Percentiles rank a stretch among this genome's conserved stretches.
These are phyloP conservation scores for Apostichopus leukothele DNA, from an alignment of 53 echinoderm and acorn worm species.

Conservation along the genomic window DNA sequence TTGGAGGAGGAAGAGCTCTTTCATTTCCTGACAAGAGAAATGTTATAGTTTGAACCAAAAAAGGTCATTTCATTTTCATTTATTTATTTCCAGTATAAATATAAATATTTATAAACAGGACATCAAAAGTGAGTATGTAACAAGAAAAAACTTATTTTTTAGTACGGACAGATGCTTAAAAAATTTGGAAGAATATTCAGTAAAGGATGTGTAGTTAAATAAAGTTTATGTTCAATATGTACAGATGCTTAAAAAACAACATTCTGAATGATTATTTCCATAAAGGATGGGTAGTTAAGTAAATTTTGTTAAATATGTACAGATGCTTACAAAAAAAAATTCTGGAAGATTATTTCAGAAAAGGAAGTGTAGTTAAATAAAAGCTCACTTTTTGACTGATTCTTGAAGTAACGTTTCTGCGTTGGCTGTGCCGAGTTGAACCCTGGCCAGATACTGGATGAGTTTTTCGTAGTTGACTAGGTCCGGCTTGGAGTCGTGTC, in stretches of 20 bases:
- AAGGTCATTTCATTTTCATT: too few species aligned
- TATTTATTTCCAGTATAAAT: too few species aligned
- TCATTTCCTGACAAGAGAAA: conserved; percentile 26
- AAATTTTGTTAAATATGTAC: not conserved
- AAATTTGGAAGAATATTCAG: too few species aligned
- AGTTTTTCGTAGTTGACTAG: conserved; percentile 92
- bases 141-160: too few species aligned
- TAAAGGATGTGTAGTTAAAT: too few species aligned
- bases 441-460: conserved; percentile 92
- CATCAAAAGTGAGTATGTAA: too few species aligned
- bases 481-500: conserved; percentile 75
- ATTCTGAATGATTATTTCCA: too few species aligned
- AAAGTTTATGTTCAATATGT: too few species aligned
- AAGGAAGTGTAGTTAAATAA: not conserved
- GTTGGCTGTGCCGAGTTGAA: conserved; percentile 84
- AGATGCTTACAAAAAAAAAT: too few species aligned
- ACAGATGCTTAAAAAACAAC: too few species aligned
- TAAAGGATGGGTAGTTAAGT: not conserved
- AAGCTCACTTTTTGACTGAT: conserved; percentile 78
- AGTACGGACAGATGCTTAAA: too few species aligned
- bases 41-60: not conserved
- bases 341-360: not conserved
- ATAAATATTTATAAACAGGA: too few species aligned
- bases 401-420: conserved; percentile 88
- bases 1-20: not conserved